Evolutionary conservation across 1,140 invertebrate species (phyloP).

Genomic region (Helicorthomorpha holstii): DNA sequence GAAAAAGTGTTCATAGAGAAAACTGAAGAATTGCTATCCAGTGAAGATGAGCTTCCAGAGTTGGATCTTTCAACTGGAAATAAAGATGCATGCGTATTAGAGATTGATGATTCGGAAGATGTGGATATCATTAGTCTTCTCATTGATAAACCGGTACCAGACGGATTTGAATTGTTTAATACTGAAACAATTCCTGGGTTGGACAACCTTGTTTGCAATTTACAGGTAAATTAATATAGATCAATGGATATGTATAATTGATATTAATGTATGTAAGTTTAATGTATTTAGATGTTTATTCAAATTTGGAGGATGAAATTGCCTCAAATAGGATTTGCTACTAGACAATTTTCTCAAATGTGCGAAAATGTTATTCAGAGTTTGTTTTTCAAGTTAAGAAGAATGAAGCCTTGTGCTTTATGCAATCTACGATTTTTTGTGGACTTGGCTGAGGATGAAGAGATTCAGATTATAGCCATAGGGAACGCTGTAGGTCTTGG

Average conservation of each 20-base stretch:
- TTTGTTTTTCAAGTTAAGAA: slow-evolving; percentile 67
- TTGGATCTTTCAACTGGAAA: slow-evolving; percentile 56
- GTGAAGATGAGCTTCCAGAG: slow-evolving; percentile 36
- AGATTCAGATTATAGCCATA: slow-evolving; percentile 50
- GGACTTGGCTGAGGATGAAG: slow-evolving; percentile 68
- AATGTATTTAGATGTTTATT: slow-evolving; percentile 55
- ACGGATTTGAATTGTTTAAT: slow-evolving; percentile 68
- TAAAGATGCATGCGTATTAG: slow-evolving; percentile 66
- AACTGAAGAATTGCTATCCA: slow-evolving; percentile 43
- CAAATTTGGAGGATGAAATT: slow-evolving; percentile 61
- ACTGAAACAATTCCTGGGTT: slow-evolving; percentile 60
- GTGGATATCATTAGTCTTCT: slow-evolving; percentile 58
- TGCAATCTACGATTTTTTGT: slow-evolving; percentile 58
- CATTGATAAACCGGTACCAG: slow-evolving; percentile 55
- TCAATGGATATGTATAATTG: no score
- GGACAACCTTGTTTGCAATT: slow-evolving; percentile 41
- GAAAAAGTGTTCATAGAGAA: neutral
- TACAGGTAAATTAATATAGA: slow-evolving; percentile 31
- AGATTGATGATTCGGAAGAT: slow-evolving; percentile 76
- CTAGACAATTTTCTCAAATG: slow-evolving; percentile 25
- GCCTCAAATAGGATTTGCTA: slow-evolving; percentile 24
- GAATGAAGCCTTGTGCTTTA: slow-evolving; percentile 64
- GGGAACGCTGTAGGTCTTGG: neutral
- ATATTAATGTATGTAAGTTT: no score
- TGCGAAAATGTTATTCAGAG: slow-evolving; percentile 31